Percentiles rank a stretch among this genome's conserved stretches.
Evolutionary conservation across 2,888 invertebrate species (phyloP).

Genomic region (Bembecia ichneumoniformis): DNA sequence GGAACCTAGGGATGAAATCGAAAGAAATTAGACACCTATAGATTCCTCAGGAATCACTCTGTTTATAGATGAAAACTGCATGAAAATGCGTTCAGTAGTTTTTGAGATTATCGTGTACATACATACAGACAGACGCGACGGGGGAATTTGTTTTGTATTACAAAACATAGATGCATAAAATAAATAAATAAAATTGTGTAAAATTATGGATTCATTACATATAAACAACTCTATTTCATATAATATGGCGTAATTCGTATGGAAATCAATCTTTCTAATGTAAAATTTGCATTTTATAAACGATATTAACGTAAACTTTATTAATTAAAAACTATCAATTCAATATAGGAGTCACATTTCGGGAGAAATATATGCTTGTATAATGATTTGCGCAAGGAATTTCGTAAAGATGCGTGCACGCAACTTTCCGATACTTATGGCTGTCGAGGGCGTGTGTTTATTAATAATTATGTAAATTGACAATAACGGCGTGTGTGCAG

Average conservation of each 20-base stretch:
- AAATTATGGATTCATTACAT: no score
- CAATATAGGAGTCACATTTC: constrained; percentile 2
- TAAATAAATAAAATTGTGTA: no score
- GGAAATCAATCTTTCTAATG: neutral
- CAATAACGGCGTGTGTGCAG: constrained; percentile 10
- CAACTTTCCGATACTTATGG: constrained; percentile 1
- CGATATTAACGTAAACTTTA: neutral
- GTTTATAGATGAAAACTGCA: no score
- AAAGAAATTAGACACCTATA: no score
- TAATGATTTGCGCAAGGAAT: constrained; percentile 25
- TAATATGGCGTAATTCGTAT: neutral
- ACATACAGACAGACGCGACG: no score
- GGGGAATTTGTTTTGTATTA: no score
- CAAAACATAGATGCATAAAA: no score
- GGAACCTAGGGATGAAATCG: no score
- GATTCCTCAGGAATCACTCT: no score
- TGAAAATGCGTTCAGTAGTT: no score
- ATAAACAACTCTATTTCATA: no score
- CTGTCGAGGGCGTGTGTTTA: constrained; percentile 14
- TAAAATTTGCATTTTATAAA: neutral
- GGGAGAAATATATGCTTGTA: constrained; percentile 14
- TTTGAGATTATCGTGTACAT: no score
- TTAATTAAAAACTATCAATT: constrained; percentile 16
- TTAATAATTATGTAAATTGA: constrained; percentile 34
- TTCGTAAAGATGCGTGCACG: constrained; percentile 16